Evolutionary conservation across 2,113 vertebrate genomes (phyloP).

Genomic region (Corapipo altera): DNA sequence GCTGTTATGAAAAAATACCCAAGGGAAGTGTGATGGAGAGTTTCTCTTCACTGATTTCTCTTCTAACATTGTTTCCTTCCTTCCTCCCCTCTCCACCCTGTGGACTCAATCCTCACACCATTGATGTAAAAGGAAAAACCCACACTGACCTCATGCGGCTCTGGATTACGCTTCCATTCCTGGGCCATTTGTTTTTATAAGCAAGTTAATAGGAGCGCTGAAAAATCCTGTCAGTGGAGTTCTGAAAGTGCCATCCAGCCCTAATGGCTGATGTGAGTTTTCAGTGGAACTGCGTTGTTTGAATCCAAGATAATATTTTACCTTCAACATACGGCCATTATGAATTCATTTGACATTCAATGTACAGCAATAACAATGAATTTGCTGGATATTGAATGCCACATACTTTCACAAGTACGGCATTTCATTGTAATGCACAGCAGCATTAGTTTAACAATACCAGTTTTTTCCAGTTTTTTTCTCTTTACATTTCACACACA

Average conservation of each 20-base stretch:
- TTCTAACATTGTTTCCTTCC: slow-evolving; percentile 62
- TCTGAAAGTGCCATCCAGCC: not conserved
- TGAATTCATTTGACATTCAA: slow-evolving; percentile 51
- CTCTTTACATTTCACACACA: not conserved
- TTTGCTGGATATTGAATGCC: slow-evolving; percentile 49
- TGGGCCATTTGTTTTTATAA: slow-evolving; percentile 37
- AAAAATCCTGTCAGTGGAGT: not conserved
- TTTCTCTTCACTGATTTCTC: slow-evolving; percentile 52
- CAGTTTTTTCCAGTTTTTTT: not conserved
- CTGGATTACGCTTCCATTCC: not conserved
- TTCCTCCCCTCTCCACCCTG: slow-evolving; percentile 52
- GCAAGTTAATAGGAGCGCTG: not conserved
- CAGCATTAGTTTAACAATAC: not conserved
- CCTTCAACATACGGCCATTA: slow-evolving; percentile 10
- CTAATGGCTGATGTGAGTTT: not conserved
- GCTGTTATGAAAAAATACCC: slow-evolving; percentile 40
- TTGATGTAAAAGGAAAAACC: slow-evolving; percentile 59
- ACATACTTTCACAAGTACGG: not conserved
- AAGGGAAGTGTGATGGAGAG: slow-evolving; percentile 40
- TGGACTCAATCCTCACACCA: not conserved
- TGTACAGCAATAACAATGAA: slow-evolving; percentile 45
- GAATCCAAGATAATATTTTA: slow-evolving; percentile 27
- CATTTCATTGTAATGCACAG: slow-evolving; percentile 24
- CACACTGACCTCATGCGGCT: slow-evolving; percentile 50
- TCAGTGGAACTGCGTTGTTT: not conserved